phyloP scores from a whole-genome alignment of 2,797 vertebrate species.

The Pygocentrus nattereri region DNA sequence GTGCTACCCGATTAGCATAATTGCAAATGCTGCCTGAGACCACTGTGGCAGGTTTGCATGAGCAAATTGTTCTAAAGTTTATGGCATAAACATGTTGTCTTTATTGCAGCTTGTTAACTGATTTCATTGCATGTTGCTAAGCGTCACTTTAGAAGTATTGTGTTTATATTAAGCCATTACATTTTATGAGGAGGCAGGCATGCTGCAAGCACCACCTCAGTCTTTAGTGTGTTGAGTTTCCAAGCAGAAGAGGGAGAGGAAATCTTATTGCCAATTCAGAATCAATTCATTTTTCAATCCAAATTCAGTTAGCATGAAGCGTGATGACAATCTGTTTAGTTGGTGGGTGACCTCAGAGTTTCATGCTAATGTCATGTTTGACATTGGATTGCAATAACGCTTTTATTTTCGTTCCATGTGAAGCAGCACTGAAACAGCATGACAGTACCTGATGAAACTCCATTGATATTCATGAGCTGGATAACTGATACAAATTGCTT shows the following conservation, averaged over 20 bases:
- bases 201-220: not conserved
- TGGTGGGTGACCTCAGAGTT: constrained; percentile 6
- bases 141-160: constrained; percentile 34
- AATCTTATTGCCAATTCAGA: not conserved
- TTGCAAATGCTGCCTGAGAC: constrained; percentile 50
- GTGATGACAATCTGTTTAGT: not conserved
- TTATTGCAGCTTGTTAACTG: constrained; percentile 44
- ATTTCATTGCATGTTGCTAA: constrained; percentile 38
- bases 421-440: constrained; percentile 8
- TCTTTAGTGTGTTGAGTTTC: not conserved
- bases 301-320: not conserved
- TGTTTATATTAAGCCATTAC: constrained; percentile 41
- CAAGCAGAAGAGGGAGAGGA: not conserved
- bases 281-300: not conserved
- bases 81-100: constrained; percentile 31
- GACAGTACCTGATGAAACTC: constrained; percentile 17
- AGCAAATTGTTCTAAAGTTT: constrained; percentile 52
- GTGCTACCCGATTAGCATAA: constrained; percentile 55
- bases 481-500: constrained; percentile 41
- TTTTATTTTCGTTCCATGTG: not conserved
- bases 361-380: constrained; percentile 23
- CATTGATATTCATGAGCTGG: constrained; percentile 54
- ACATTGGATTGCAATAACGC: not conserved
- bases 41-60: constrained; percentile 36
- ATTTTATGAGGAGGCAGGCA: constrained; percentile 32